Conservation (phyloP, 2,888 invertebrate species). For the Diarsia mendica region DNA sequence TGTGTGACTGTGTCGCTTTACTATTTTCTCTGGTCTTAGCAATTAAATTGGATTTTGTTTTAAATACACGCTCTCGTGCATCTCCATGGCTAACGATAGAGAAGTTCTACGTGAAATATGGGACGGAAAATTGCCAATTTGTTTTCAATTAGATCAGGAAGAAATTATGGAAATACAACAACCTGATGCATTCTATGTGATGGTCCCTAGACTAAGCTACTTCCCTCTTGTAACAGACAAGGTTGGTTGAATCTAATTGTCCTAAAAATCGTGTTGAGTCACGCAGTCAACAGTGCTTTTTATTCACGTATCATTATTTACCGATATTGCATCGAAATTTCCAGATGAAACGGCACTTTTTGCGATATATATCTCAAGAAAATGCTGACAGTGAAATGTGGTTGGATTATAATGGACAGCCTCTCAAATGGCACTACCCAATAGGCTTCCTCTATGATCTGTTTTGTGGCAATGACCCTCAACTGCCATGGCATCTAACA, state of each 20-base stretch:
- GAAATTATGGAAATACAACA: constrained; percentile 97
- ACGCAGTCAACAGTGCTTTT: too few relatives aligned
- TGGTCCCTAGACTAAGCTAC: constrained; percentile 98
- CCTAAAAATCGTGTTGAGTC: neutral
- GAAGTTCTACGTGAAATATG: constrained; percentile 98
- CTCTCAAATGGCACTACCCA: constrained; percentile 97
- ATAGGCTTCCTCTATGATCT: constrained; percentile 98
- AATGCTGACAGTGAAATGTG: constrained; percentile 97
- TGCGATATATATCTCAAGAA: constrained; percentile 94
- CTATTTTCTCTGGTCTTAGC: neutral
- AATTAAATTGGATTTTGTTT: constrained; percentile 2
- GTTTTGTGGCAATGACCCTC: constrained; percentile 91
- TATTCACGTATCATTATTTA: neutral
- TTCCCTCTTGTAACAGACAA: constrained; percentile 98
- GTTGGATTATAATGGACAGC: constrained; percentile 97
- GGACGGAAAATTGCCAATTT: constrained; percentile 98
- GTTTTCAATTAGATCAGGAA: constrained; percentile 96
- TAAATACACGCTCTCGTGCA: neutral
- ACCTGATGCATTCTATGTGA: constrained; percentile 97
- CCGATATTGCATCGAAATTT: constrained; percentile 57
- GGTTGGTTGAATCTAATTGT: constrained; percentile 85
- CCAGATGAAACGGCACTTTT: constrained; percentile 96
- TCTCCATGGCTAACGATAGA: constrained; percentile 97
- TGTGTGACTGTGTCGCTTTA: neutral
- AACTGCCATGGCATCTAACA: constrained; percentile 97